A percentile compares a stretch with the other conserved stretches of the same genome.
phyloP scores from a whole-genome alignment of 37 sponge, comb jelly and placozoan genomes.

The Chondrosia reniformis region DNA sequence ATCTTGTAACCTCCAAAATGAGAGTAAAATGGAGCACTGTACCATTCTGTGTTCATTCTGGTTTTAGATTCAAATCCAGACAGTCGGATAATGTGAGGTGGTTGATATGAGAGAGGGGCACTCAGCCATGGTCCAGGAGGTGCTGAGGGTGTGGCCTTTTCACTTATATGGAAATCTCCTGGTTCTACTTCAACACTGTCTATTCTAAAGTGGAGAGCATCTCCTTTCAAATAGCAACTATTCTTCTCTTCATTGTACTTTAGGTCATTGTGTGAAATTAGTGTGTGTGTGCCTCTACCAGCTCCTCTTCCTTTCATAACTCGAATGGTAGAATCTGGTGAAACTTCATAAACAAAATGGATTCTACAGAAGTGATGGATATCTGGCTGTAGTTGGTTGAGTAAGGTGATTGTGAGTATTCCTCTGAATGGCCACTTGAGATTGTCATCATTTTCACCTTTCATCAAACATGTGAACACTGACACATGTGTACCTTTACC shows the following conservation, averaged over 20 bases:
- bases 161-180: no score
- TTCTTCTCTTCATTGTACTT: constrained; percentile 18
- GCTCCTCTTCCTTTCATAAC: neutral
- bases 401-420: neutral
- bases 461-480: constrained; percentile 24
- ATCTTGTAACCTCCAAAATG: constrained; percentile 35
- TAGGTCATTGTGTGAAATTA: neutral
- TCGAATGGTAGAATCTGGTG: neutral
- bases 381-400: neutral
- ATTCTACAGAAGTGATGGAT: neutral
- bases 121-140: no score
- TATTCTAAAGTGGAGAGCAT: constrained; percentile 39
- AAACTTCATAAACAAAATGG: neutral
- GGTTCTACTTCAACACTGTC: no score
- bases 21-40: constrained; percentile 25
- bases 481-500: constrained; percentile 44
- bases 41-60: neutral
- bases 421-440: constrained; percentile 38
- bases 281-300: neutral
- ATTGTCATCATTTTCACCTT: constrained; percentile 28
- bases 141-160: no score
- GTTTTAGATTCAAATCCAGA: neutral
- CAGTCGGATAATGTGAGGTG: neutral
- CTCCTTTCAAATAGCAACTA: constrained; percentile 44
- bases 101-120: no score